These are phyloP conservation scores for Eucera pruinosa DNA, from an alignment of 2,888 invertebrate genomes.

Conservation along the genomic window DNA sequence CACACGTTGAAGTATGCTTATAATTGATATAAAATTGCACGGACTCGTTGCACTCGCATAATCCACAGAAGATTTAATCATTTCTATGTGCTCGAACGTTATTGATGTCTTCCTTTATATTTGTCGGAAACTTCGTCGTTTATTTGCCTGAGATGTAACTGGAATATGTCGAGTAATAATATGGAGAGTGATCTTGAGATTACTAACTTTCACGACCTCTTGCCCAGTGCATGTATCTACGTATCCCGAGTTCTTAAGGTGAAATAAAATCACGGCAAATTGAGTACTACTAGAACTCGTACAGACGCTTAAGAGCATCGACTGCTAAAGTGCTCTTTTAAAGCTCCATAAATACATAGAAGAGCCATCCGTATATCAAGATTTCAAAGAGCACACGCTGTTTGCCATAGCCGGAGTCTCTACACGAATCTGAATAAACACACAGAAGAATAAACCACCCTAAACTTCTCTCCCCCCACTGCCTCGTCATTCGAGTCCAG, in stretches of 20 bases:
- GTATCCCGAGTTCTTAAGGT: not conserved
- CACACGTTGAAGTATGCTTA: no score
- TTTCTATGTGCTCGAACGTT: no score
- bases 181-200: constrained; percentile 5
- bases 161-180: not conserved
- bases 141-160: no score
- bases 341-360: constrained; percentile 9
- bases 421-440: not conserved
- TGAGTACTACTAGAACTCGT: not conserved
- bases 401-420: not conserved
- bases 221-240: not conserved
- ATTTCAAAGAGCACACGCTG: not conserved
- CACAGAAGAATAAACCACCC: not conserved
- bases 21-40: no score
- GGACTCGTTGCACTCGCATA: no score
- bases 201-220: not conserved
- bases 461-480: no score
- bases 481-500: no score
- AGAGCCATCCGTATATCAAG: not conserved
- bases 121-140: no score
- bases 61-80: no score
- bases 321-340: constrained; percentile 2
- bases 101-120: no score
- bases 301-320: constrained; percentile 24
- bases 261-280: constrained; percentile 17